Percentiles rank a stretch among this genome's conserved stretches.
Conservation (phyloP, 2,888 invertebrate species). For the Cremastinae sp. region DNA sequence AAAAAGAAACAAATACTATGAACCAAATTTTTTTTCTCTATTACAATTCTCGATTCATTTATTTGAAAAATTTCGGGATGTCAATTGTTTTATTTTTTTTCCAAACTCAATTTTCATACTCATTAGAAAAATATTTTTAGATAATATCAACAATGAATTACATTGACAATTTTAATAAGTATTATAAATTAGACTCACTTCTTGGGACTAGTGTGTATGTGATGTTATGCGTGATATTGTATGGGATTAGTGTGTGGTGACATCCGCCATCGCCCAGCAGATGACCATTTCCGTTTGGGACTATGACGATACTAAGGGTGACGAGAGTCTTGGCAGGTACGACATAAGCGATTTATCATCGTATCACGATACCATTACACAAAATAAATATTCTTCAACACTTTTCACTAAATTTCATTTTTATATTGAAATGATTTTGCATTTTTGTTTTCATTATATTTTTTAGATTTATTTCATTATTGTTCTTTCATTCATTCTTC, state of each 20-base stretch:
- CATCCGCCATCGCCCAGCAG: slow-evolving; percentile 85
- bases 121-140: not conserved
- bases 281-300: slow-evolving; percentile 90
- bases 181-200: slow-evolving; percentile 23
- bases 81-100: too few relatives aligned
- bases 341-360: slow-evolving; percentile 69
- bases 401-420: not conserved
- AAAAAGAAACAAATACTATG: too few relatives aligned
- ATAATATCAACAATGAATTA: not conserved
- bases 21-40: too few relatives aligned
- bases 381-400: not conserved
- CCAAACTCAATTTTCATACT: too few relatives aligned
- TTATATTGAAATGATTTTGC: not conserved
- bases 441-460: not conserved
- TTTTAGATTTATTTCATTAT: not conserved
- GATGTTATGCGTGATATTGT: slow-evolving; percentile 78
- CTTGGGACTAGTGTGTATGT: slow-evolving; percentile 70
- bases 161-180: slow-evolving; percentile 1
- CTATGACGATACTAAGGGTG: slow-evolving; percentile 91
- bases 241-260: slow-evolving; percentile 79
- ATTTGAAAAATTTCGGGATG: too few relatives aligned
- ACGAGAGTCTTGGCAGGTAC: slow-evolving; percentile 95
- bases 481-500: not conserved
- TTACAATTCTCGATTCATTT: too few relatives aligned
- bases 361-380: slow-evolving; percentile 3